Evolutionary conservation across 2,888 invertebrate species (phyloP).

Genomic region (Cyclophora albipunctata): DNA sequence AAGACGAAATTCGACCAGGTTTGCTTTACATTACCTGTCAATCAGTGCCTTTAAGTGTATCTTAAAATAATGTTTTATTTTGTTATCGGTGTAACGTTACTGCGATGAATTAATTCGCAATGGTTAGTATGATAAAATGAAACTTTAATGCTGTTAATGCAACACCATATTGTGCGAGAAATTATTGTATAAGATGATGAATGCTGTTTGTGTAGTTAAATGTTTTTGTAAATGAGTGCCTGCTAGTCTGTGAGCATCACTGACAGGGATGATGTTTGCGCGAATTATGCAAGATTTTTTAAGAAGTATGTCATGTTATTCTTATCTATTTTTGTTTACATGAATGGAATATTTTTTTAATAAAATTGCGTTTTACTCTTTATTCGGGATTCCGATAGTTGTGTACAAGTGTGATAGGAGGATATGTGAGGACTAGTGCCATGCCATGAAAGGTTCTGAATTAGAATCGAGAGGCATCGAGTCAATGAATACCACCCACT

Average conservation of each 20-base stretch:
- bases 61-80: slow-evolving; percentile 18
- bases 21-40: slow-evolving; percentile 21
- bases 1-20: slow-evolving; percentile 8
- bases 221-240: slow-evolving; percentile 46
- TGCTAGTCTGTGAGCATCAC: slow-evolving; percentile 74
- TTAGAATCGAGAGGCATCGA: slow-evolving; percentile 71
- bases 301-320: slow-evolving; percentile 43
- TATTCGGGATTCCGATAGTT: slow-evolving; percentile 33
- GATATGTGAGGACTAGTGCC: slow-evolving; percentile 73
- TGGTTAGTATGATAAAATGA: slow-evolving; percentile 7
- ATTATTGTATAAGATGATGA: slow-evolving; percentile 15
- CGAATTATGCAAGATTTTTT: slow-evolving; percentile 69
- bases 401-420: slow-evolving; percentile 69
- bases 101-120: slow-evolving; percentile 11
- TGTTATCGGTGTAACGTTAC: slow-evolving; percentile 12
- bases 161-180: slow-evolving; percentile 6
- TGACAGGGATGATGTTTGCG: slow-evolving; percentile 73
- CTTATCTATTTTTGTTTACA: slow-evolving; percentile 22
- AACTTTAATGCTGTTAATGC: slow-evolving; percentile 1
- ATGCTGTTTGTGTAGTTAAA: slow-evolving; percentile 13
- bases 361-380: slow-evolving; percentile 30
- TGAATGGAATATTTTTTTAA: slow-evolving; percentile 17
- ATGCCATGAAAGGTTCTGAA: slow-evolving; percentile 74
- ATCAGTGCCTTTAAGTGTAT: slow-evolving; percentile 42
- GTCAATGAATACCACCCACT: slow-evolving; percentile 74